Evolutionary conservation across 2,888 invertebrate genomes (phyloP).

Genomic region (Drosophila lacicola): DNA sequence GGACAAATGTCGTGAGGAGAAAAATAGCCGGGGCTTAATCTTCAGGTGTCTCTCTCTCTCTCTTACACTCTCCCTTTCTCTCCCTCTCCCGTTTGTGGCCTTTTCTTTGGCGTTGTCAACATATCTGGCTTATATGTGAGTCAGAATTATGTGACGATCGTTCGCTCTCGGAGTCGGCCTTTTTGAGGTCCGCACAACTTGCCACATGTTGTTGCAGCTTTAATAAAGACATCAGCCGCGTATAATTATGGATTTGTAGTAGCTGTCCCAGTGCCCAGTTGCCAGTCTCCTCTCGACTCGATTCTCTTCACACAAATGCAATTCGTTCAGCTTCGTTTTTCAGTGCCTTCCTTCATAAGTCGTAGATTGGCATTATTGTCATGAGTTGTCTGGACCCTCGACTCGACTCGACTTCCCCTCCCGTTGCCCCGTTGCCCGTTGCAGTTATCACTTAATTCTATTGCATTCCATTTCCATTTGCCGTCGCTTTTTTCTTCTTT

Average conservation of each 20-base stretch:
- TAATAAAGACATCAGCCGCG: conserved; percentile 83
- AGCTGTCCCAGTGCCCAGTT: conserved; percentile 44
- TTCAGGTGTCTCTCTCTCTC: conserved; percentile 64
- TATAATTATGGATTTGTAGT: conserved; percentile 83
- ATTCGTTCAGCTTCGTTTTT: conserved; percentile 83
- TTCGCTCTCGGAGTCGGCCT: conserved; percentile 54
- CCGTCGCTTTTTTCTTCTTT: conserved; percentile 7
- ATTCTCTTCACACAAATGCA: conserved; percentile 55
- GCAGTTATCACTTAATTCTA: conserved; percentile 68
- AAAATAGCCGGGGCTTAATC: conserved; percentile 83
- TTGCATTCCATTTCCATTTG: conserved; percentile 64
- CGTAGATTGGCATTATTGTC: conserved; percentile 85
- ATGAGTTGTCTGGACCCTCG: conserved; percentile 41
- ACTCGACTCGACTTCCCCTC: neutral
- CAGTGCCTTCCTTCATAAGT: conserved; percentile 75
- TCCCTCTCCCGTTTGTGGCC: conserved; percentile 73
- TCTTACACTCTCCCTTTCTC: conserved; percentile 2
- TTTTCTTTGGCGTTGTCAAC: conserved; percentile 84
- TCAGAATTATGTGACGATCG: conserved; percentile 79
- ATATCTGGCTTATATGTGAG: conserved; percentile 83
- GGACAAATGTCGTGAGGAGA: conserved; percentile 75
- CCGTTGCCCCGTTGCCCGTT: neutral
- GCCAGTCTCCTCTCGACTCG: conserved; percentile 25
- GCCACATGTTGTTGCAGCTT: conserved; percentile 77
- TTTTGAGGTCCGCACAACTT: conserved; percentile 61